Evolutionary conservation across 2,888 invertebrate genomes (phyloP).

Genomic region (Oscheius sp.): DNA sequence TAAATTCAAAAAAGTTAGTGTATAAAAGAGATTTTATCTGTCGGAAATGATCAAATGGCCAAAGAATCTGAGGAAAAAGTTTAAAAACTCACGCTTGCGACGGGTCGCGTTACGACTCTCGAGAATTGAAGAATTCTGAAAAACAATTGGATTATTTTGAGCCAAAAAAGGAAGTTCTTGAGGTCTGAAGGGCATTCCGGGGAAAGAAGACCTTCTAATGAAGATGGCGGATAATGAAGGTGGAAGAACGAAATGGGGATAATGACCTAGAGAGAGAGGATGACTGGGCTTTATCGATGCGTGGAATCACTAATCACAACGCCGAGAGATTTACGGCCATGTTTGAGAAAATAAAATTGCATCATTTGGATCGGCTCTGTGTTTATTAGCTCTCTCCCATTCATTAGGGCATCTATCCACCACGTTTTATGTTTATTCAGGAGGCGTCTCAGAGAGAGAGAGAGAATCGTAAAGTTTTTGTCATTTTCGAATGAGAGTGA

Average conservation of each 20-base stretch:
- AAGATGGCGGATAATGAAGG: background rate
- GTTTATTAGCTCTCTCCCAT: background rate
- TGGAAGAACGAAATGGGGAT: background rate
- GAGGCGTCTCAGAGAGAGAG: background rate
- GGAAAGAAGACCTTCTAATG: background rate
- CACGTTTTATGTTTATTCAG: constrained; percentile 25
- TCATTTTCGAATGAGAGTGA: background rate
- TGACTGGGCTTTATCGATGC: constrained; percentile 6
- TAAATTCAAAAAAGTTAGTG: no score
- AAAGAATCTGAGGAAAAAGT: background rate
- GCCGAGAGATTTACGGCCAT: background rate
- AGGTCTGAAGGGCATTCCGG: background rate
- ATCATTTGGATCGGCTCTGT: no score
- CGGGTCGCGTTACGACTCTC: constrained; percentile 6
- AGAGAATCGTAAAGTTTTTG: background rate
- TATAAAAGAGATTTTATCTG: no score
- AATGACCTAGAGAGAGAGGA: background rate
- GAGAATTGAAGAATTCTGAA: constrained; percentile 9
- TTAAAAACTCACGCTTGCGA: constrained; percentile 13
- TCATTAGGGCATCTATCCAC: background rate
- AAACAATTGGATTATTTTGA: background rate
- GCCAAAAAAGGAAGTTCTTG: background rate
- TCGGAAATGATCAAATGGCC: no score
- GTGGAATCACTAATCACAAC: constrained; percentile 22
- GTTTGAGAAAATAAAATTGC: no score